These are phyloP conservation scores for Mionectes macconnelli DNA, from an alignment of 2,113 vertebrate species.

Conservation along the genomic window DNA sequence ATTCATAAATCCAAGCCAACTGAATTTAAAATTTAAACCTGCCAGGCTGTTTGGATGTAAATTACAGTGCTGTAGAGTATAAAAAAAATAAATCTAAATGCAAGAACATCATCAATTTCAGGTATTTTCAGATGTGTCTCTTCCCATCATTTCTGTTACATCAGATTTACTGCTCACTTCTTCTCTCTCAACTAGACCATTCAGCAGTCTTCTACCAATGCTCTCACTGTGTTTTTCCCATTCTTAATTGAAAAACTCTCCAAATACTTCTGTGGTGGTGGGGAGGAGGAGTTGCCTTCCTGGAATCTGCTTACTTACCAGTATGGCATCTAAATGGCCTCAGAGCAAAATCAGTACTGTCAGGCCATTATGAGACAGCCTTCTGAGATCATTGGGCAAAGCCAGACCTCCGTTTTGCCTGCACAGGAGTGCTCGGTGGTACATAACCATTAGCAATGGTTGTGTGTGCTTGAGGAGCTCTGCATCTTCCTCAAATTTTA, in stretches of 20 bases:
- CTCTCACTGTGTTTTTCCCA: neutral
- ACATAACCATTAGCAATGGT: neutral
- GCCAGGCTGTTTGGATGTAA: neutral
- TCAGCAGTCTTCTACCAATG: neutral
- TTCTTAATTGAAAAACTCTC: neutral
- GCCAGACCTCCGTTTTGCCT: neutral
- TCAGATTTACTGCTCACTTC: neutral
- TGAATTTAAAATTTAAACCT: slow-evolving; percentile 11
- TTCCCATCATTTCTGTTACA: neutral
- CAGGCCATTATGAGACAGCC: neutral
- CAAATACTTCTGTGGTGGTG: neutral
- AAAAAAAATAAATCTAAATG: no score
- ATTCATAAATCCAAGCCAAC: neutral
- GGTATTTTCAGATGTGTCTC: neutral
- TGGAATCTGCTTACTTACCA: neutral
- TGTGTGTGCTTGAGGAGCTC: neutral
- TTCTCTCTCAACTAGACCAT: neutral
- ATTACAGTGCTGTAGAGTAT: neutral
- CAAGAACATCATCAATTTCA: neutral
- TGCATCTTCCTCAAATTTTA: neutral
- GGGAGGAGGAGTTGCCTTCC: neutral
- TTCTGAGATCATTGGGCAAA: neutral
- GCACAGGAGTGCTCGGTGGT: neutral
- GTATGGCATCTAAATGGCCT: neutral
- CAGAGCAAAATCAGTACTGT: neutral